Conservation (phyloP, 2,888 invertebrate genomes). For the Macrophya alboannulata region DNA sequence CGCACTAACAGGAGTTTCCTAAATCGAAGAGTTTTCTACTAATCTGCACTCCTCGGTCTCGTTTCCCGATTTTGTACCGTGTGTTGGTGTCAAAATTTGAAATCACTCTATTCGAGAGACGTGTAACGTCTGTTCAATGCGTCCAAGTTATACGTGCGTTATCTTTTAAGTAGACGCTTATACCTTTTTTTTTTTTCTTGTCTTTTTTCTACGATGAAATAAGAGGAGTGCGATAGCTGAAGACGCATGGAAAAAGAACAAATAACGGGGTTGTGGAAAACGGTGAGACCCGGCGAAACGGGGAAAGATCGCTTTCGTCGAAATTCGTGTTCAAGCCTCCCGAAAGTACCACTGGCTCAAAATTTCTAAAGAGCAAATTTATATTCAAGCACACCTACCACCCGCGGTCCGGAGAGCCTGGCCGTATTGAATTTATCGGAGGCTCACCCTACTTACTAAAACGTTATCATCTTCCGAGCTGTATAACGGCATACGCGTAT, state of each 20-base stretch:
- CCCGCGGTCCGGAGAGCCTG: constrained; percentile 1
- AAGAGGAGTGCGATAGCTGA: neutral
- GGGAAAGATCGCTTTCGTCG: constrained; percentile 38
- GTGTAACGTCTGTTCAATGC: neutral
- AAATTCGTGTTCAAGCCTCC: constrained; percentile 47
- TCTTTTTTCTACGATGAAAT: neutral
- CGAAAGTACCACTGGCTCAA: constrained; percentile 44
- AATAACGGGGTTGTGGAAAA: neutral
- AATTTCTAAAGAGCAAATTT: constrained; percentile 52
- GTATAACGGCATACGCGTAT: constrained; percentile 34
- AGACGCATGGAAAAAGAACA: constrained; percentile 24
- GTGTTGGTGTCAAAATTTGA: neutral
- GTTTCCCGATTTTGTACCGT: neutral
- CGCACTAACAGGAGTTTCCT: constrained; percentile 21
- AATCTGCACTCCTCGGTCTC: constrained; percentile 10
- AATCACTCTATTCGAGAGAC: neutral
- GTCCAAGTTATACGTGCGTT: neutral
- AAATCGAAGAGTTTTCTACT: neutral
- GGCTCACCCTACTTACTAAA: constrained; percentile 47
- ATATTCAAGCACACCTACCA: constrained; percentile 52
- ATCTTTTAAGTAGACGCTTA: neutral
- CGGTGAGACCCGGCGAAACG: neutral
- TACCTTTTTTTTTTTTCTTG: neutral
- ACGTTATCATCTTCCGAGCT: constrained; percentile 46
- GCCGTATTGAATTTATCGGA: constrained; percentile 49